Evolutionary conservation across 2,113 vertebrate genomes (phyloP).

Genomic region (Polyodon spathula): DNA sequence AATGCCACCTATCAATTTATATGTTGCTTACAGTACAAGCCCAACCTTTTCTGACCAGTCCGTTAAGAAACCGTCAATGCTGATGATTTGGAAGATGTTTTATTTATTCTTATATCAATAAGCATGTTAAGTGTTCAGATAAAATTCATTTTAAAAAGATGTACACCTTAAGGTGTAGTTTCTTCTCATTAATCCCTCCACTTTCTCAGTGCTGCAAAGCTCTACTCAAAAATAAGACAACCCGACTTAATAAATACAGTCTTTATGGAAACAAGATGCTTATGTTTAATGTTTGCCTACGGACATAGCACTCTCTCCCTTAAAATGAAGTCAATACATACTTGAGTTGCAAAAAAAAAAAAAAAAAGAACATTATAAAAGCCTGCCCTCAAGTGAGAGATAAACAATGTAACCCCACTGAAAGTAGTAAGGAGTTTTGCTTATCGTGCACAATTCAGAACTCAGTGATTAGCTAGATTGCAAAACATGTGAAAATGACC

Average conservation of each 20-base stretch:
- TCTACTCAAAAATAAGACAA: neutral
- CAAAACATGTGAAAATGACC: constrained; percentile 32
- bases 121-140: too few species aligned
- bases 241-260: neutral
- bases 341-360: neutral
- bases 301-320: constrained; percentile 26
- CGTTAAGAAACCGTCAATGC: too few species aligned
- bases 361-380: constrained; percentile 31
- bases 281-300: constrained; percentile 27
- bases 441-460: constrained; percentile 31
- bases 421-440: constrained; percentile 17
- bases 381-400: constrained; percentile 27
- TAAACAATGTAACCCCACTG: constrained; percentile 22
- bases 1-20: constrained; percentile 48
- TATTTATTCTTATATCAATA: too few species aligned
- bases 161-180: too few species aligned
- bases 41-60: constrained; percentile 27
- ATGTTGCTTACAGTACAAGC: constrained; percentile 33
- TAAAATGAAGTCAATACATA: constrained; percentile 2
- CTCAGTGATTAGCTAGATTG: constrained; percentile 24
- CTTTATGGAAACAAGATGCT: constrained; percentile 35
- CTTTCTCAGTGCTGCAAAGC: too few species aligned
- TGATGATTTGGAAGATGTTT: too few species aligned
- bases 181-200: too few species aligned
- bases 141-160: too few species aligned